These are phyloP conservation scores for Drosophila differens DNA, from an alignment of 2,888 invertebrate genomes.

Conservation along the genomic window DNA sequence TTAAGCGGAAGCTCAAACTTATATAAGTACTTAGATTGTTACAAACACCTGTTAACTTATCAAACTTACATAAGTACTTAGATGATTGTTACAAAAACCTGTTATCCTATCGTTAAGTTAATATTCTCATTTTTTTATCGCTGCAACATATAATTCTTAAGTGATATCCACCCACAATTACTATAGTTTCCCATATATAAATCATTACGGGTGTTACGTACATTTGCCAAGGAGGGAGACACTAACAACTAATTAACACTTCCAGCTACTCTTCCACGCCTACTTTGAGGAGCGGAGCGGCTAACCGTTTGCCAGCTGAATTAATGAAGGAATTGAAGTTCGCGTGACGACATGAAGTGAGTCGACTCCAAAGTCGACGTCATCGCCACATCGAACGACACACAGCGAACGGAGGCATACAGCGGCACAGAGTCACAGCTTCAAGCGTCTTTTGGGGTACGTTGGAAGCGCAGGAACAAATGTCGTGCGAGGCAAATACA, in stretches of 20 bases:
- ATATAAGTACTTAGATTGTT: background rate
- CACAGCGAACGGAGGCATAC: constrained; percentile 5
- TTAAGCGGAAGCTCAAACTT: background rate
- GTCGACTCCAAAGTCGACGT: constrained; percentile 36
- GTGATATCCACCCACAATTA: constrained; percentile 47
- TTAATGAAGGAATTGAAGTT: constrained; percentile 78
- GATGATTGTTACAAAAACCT: constrained; percentile 11
- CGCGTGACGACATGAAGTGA: constrained; percentile 79
- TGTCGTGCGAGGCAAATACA: constrained; percentile 77
- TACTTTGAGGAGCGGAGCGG: constrained; percentile 52
- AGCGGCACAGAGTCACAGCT: constrained; percentile 35
- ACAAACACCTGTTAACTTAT: constrained; percentile 32
- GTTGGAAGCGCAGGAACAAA: constrained; percentile 66
- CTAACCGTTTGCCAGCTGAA: constrained; percentile 77
- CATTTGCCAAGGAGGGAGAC: constrained; percentile 32
- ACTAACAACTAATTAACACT: constrained; percentile 80
- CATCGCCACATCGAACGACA: constrained; percentile 42
- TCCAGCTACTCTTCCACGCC: constrained; percentile 75
- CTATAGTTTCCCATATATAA: constrained; percentile 44
- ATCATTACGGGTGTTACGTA: constrained; percentile 21
- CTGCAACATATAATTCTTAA: background rate
- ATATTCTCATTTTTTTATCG: constrained; percentile 6
- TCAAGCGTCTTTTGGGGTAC: constrained; percentile 49
- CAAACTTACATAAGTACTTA: background rate
- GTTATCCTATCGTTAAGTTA: constrained; percentile 18